phyloP scores from a whole-genome alignment of 2,888 invertebrate species.

The Pegoplata infirma region DNA sequence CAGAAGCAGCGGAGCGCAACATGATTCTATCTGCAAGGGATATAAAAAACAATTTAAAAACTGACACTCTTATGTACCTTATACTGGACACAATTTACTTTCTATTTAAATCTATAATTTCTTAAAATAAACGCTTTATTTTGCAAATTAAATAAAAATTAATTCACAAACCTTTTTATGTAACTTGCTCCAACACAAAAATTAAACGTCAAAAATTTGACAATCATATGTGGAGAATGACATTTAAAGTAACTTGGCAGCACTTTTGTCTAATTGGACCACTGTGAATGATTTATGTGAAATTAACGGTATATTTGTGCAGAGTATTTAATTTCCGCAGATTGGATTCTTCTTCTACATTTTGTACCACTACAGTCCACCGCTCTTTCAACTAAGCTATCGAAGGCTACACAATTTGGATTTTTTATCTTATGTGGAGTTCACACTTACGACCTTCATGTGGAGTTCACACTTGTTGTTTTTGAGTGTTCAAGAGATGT shows the following conservation, averaged over 20 bases:
- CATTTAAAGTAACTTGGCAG: constrained; percentile 8
- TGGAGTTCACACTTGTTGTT: too few relatives aligned
- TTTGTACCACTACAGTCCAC: too few relatives aligned
- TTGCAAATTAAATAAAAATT: constrained; percentile 58
- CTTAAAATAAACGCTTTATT: constrained; percentile 1
- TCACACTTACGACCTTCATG: too few relatives aligned
- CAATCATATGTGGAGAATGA: constrained; percentile 43
- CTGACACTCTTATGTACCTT: not conserved
- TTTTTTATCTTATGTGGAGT: too few relatives aligned
- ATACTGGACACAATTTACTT: not conserved
- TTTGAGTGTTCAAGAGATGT: too few relatives aligned
- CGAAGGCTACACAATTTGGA: too few relatives aligned
- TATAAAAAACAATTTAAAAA: not conserved
- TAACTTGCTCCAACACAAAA: constrained; percentile 67
- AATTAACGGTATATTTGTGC: too few relatives aligned
- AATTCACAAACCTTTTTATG: constrained; percentile 69
- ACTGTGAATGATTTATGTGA: constrained; percentile 21
- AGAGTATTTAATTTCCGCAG: too few relatives aligned
- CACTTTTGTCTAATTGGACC: not conserved
- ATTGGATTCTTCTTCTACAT: too few relatives aligned
- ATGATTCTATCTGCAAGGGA: constrained; percentile 58
- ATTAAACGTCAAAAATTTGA: constrained; percentile 59
- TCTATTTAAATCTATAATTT: constrained; percentile 8
- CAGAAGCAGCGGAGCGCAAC: constrained; percentile 72
- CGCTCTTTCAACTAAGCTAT: too few relatives aligned